These are phyloP conservation scores for Eriocheir sinensis DNA, from an alignment of 1,140 invertebrate species.

Conservation along the genomic window DNA sequence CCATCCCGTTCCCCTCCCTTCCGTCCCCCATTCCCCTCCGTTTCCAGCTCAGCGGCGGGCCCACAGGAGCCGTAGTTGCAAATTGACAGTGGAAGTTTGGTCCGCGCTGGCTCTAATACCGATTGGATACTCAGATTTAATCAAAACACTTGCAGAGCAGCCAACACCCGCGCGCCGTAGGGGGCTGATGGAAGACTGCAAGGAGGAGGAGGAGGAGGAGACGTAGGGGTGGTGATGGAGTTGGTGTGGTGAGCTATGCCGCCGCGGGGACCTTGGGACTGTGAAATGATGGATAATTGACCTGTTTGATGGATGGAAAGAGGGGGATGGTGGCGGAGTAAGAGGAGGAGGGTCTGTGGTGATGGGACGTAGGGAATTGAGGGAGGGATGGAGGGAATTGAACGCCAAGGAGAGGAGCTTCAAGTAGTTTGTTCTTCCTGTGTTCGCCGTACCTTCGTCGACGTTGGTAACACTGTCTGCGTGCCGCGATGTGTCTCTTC, in stretches of 20 bases:
- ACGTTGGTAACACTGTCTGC: too few species aligned
- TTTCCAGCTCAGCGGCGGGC: background rate
- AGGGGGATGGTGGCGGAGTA: too few species aligned
- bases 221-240: background rate
- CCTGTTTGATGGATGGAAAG: background rate
- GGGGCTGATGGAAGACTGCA: background rate
- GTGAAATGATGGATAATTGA: slow-evolving; percentile 11
- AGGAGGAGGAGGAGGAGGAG: background rate
- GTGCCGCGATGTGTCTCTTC: too few species aligned
- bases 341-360: too few species aligned
- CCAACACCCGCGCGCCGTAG: background rate
- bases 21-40: background rate
- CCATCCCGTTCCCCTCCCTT: background rate
- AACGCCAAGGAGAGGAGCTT: too few species aligned
- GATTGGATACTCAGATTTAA: slow-evolving; percentile 64
- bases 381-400: background rate
- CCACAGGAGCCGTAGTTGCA: slow-evolving; percentile 52
- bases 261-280: background rate
- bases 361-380: background rate
- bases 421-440: too few species aligned
- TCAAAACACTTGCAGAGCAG: slow-evolving; percentile 21
- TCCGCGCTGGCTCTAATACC: slow-evolving; percentile 42
- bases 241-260: background rate
- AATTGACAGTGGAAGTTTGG: slow-evolving; percentile 52
- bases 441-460: too few species aligned